Conservation (phyloP, 2,888 invertebrate species). For the Drosophila stalkeri region DNA sequence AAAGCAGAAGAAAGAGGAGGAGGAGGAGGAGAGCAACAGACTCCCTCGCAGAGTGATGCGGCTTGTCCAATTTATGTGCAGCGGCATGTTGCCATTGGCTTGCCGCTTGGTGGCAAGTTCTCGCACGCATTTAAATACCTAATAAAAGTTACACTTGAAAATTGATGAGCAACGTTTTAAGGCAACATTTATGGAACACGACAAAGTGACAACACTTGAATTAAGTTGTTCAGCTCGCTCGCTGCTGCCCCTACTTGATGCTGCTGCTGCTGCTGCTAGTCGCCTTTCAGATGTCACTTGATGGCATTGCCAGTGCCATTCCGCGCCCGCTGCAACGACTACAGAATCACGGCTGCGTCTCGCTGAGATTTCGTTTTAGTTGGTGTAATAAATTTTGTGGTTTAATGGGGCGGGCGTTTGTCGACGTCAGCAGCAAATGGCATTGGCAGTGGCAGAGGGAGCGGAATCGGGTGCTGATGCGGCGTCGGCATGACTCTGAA, state of each 20-base stretch:
- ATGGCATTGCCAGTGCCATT: slow-evolving; percentile 60
- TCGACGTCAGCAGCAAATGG: slow-evolving; percentile 52
- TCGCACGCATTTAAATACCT: slow-evolving; percentile 81
- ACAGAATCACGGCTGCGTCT: slow-evolving; percentile 35
- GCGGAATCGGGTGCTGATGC: slow-evolving; percentile 19
- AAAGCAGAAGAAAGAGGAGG: slow-evolving; percentile 16
- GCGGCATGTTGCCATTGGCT: slow-evolving; percentile 79
- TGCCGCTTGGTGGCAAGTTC: slow-evolving; percentile 74
- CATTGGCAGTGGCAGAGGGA: slow-evolving; percentile 15
- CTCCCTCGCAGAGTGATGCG: slow-evolving; percentile 42
- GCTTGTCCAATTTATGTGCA: slow-evolving; percentile 71
- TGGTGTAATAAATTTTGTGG: slow-evolving; percentile 84
- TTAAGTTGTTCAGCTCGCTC: slow-evolving; percentile 76
- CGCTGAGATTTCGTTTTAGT: slow-evolving; percentile 81
- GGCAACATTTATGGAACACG: slow-evolving; percentile 80
- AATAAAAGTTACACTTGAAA: slow-evolving; percentile 84
- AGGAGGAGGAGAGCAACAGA: slow-evolving; percentile 23
- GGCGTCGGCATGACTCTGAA: slow-evolving; percentile 71
- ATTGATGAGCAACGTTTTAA: slow-evolving; percentile 83
- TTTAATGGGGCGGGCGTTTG: slow-evolving; percentile 83
- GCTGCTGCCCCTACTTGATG: slow-evolving; percentile 11
- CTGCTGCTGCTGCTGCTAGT: slow-evolving; percentile 26
- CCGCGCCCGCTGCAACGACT: slow-evolving; percentile 35
- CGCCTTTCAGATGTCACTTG: slow-evolving; percentile 66
- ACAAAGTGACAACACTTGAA: slow-evolving; percentile 83